phyloP scores from a whole-genome alignment of 1,140 invertebrate genomes.

The Cotesia typhae region DNA sequence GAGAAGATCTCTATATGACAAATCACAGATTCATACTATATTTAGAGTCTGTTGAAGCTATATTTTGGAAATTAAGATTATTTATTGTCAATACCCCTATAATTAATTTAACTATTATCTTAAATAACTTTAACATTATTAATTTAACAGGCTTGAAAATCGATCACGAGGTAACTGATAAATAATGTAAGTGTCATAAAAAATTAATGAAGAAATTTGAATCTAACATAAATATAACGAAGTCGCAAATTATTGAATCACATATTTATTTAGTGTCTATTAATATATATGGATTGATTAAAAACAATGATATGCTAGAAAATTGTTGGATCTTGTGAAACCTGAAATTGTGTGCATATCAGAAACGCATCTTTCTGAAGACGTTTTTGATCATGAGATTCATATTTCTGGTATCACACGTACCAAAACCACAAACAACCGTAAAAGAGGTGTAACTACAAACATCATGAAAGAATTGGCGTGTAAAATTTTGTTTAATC shows the following conservation, averaged over 20 bases:
- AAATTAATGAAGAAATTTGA: slow-evolving; percentile 3
- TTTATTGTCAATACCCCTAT: too few relatives aligned
- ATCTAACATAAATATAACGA: not conserved
- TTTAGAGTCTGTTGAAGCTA: too few relatives aligned
- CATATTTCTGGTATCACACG: not conserved
- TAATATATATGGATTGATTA: slow-evolving; percentile 22
- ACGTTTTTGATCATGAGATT: slow-evolving; percentile 20
- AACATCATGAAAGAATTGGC: not conserved
- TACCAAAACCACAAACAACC: not conserved
- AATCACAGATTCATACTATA: too few relatives aligned
- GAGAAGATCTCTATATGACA: too few relatives aligned
- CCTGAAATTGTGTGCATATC: slow-evolving; percentile 28
- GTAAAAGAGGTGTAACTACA: not conserved
- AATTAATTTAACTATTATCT: too few relatives aligned
- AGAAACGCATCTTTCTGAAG: slow-evolving; percentile 25
- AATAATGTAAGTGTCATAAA: slow-evolving; percentile 15
- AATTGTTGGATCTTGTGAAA: not conserved
- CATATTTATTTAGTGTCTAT: slow-evolving; percentile 14
- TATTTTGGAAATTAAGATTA: too few relatives aligned
- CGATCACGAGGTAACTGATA: slow-evolving; percentile 28
- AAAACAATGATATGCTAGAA: slow-evolving; percentile 26
- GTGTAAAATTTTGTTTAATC: not conserved
- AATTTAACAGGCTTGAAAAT: too few relatives aligned
- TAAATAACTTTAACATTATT: too few relatives aligned
- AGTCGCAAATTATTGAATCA: not conserved